Evolutionary conservation across 1,140 invertebrate genomes (phyloP), one percentile per base, ranked within the genome.

Genomic region (Mesaphorura yosii): DNA sequence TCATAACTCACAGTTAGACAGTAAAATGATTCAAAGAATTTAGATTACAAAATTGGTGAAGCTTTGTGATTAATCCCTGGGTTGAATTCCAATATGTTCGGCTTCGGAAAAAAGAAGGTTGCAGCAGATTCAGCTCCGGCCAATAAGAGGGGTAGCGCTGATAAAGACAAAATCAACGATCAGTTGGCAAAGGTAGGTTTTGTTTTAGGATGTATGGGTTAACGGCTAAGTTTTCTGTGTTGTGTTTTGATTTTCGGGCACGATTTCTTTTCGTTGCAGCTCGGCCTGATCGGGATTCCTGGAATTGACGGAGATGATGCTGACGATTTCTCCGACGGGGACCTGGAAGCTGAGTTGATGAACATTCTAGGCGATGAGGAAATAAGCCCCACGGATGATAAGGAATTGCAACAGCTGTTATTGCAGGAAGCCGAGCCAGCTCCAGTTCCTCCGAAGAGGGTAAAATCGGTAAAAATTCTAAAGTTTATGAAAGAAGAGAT

Each of bases 341-440:
- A 88, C 65, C 72, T 92, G 23, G 88, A 93, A 69, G 86, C 86
- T 22, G 88, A 94, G 69, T 69, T 92, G 46, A 75, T 81, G 44
- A 84, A 82, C 3, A 76, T 92, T 31, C 76, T 81, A 51, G 73
- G 77, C 39, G 77, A 76, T 27, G 66, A 62, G 27, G 27, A 42
- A 37, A 41, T 60, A 60, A 52, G 65, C 26, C 27, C 46, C 6
- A 7, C 29, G 4, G 25, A 29, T n/a, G 19, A n/a, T 6, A 14
- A 26, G 27, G 6, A 15, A 5, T 17, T 7, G 19, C 10, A 42
- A 12, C 40, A 6, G 7, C 40, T 7, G 7, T 12, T 7, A 42
- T 6, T 34, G 7, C 17, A 42, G 6, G 12, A 42, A 42, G 15
- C 40, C 10, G 40, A 42, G 7, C 12, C 22, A 20, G 40, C 44